A percentile compares a stretch with the other conserved stretches of the same genome.
Conservation (phyloP, 92 coral and sea anemone genomes). For the Anthopleura xanthogrammica region DNA sequence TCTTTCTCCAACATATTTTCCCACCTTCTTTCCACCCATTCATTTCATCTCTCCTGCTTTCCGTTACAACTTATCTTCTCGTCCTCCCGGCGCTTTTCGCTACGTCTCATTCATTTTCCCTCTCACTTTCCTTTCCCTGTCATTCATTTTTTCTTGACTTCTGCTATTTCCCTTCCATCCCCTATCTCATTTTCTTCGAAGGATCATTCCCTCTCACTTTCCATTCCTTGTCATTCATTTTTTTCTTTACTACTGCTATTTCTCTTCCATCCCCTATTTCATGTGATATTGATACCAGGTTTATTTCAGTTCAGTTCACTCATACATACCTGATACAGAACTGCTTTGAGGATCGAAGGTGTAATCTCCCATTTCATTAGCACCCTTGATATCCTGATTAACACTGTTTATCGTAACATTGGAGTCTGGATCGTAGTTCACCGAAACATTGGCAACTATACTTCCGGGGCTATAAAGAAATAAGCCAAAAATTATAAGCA, state of each 20-base stretch:
- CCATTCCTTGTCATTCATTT: neutral
- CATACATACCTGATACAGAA: slow-evolving; percentile 37
- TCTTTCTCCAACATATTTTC: neutral
- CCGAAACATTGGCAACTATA: slow-evolving; percentile 45
- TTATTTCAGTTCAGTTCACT: neutral
- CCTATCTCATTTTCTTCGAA: too few relatives aligned
- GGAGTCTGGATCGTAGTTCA: slow-evolving; percentile 52
- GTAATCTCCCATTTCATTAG: slow-evolving; percentile 35
- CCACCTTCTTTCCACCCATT: neutral
- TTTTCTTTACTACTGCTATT: neutral
- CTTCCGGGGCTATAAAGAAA: slow-evolving; percentile 50
- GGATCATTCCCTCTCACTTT: neutral
- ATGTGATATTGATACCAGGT: neutral
- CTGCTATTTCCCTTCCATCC: neutral
- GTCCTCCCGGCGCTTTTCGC: neutral
- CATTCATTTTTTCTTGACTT: neutral
- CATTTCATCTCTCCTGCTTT: too few relatives aligned
- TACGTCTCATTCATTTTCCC: neutral
- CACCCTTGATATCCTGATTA: slow-evolving; percentile 5
- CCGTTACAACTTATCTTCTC: too few relatives aligned
- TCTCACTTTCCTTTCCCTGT: neutral
- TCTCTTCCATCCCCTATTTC: too few relatives aligned
- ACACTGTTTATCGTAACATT: slow-evolving; percentile 38
- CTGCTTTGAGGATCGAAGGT: slow-evolving; percentile 31
- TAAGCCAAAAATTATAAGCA: neutral